Evolutionary conservation across 2,797 vertebrate genomes (phyloP).

Genomic region (Geotrypetes seraphini): DNA sequence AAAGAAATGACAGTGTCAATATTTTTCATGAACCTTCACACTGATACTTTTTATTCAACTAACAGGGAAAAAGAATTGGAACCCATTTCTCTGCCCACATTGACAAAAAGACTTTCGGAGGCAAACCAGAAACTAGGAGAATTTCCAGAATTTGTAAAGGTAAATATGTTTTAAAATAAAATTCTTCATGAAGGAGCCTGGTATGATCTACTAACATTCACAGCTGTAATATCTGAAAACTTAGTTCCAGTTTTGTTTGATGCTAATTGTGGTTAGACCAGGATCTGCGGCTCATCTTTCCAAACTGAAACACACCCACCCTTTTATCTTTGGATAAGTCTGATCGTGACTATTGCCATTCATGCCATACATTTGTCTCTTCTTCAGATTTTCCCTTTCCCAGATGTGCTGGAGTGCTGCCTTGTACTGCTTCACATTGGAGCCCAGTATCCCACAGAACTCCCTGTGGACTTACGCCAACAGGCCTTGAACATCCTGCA

Average conservation of each 20-base stretch:
- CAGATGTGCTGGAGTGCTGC: conserved; percentile 82
- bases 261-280: no score
- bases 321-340: no score
- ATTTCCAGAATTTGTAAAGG: conserved; percentile 72
- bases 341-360: no score
- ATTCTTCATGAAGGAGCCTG: no score
- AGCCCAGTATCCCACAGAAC: conserved; percentile 8
- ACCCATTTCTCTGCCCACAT: conserved; percentile 50
- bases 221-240: no score
- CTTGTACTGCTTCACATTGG: conserved; percentile 67
- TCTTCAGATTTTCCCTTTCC: conserved; percentile 66
- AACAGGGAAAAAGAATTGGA: conserved; percentile 41
- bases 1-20: no score
- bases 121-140: conserved; percentile 62
- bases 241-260: no score
- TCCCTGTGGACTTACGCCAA: conserved; percentile 35
- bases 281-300: no score
- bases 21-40: no score
- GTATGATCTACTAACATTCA: no score
- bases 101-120: conserved; percentile 65
- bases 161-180: no score
- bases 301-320: no score
- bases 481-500: conserved; percentile 56
- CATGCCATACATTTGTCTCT: accelerated
- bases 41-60: conserved; percentile 19